Evolutionary conservation across 2,113 vertebrate species (phyloP).

Genomic region (Rattus norvegicus): GRCr8 NC_086020.1:64602001-64602500

Average conservation of each 20-base stretch:
- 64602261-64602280: neutral
- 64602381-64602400: neutral
- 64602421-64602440: neutral
- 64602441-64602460: too few relatives aligned
- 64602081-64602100: neutral
- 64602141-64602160: neutral
- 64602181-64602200: neutral
- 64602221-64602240: neutral
- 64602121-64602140: neutral
- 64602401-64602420: neutral
- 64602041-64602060: neutral
- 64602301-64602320: fast-evolving
- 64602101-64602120: neutral
- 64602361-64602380: neutral
- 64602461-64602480: neutral
- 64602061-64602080: neutral
- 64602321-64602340: too few relatives aligned
- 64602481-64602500: neutral
- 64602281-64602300: neutral
- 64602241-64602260: too few relatives aligned
- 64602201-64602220: neutral
- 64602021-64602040: neutral
- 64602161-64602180: neutral
- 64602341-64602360: too few relatives aligned
- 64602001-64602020: neutral